Conservation (phyloP, 2,797 vertebrate genomes). For the Acestrorhynchus altus region DNA sequence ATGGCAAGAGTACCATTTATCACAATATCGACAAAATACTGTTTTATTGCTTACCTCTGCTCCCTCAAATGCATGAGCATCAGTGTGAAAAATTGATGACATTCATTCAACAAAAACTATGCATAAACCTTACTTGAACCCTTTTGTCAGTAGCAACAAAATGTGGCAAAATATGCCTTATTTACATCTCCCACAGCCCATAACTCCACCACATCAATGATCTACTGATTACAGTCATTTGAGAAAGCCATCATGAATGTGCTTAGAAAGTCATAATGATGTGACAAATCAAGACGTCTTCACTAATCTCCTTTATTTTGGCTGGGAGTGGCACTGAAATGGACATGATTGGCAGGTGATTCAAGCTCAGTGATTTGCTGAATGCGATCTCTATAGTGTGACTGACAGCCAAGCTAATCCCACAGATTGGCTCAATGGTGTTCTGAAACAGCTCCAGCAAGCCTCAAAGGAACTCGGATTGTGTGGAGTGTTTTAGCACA, state of each 20-base stretch:
- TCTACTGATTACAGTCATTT: slow-evolving; percentile 14
- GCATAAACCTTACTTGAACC: too few relatives aligned
- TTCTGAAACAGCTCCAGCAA: slow-evolving; percentile 15
- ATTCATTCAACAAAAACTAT: too few relatives aligned
- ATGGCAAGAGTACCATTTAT: too few relatives aligned
- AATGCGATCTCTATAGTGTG: slow-evolving; percentile 8
- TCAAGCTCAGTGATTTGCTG: slow-evolving; percentile 14
- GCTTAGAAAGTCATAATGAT: slow-evolving; percentile 22
- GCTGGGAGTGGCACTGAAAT: slow-evolving; percentile 1
- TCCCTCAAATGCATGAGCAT: too few relatives aligned
- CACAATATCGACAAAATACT: too few relatives aligned
- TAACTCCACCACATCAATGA: not conserved
- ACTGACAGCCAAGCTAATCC: slow-evolving; percentile 27
- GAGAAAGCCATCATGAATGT: not conserved
- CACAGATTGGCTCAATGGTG: slow-evolving; percentile 3
- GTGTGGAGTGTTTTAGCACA: not conserved
- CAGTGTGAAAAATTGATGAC: too few relatives aligned
- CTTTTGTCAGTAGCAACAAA: too few relatives aligned
- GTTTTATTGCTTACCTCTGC: too few relatives aligned
- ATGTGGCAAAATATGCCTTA: too few relatives aligned
- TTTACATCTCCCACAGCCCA: not conserved
- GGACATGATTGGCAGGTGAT: slow-evolving; percentile 18
- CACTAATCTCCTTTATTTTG: slow-evolving; percentile 33
- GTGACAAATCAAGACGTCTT: not conserved
- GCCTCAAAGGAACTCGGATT: not conserved